Evolutionary conservation across 1,140 invertebrate genomes (phyloP).

Genomic region (Drosophila watanabei): DNA sequence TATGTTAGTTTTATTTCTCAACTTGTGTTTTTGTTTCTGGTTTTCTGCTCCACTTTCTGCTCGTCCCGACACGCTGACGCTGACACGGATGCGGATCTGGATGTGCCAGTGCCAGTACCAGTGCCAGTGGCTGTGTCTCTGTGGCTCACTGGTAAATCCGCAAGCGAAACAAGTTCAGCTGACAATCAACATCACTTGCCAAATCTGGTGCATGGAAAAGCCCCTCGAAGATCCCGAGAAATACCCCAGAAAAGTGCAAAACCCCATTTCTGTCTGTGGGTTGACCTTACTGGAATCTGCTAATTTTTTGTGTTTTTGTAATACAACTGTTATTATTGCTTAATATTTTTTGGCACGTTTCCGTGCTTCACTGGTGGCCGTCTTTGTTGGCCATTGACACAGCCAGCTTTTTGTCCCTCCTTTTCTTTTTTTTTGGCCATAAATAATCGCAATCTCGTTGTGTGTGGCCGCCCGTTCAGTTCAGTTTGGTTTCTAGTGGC

Average conservation of each 20-base stretch:
- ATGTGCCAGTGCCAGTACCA: conserved; percentile 16
- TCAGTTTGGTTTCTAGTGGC: conserved; percentile 59
- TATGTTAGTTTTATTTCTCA: conserved; percentile 23
- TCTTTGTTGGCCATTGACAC: conserved; percentile 75
- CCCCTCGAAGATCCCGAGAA: conserved; percentile 16
- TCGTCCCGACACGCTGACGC: conserved; percentile 47
- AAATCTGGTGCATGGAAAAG: conserved; percentile 52
- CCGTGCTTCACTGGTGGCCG: conserved; percentile 52
- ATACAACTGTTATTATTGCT: conserved; percentile 49
- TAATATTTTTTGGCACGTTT: conserved; percentile 52
- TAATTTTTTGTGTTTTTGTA: conserved; percentile 27
- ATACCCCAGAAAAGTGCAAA: conserved; percentile 27
- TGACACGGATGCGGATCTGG: conserved; percentile 72
- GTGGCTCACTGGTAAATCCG: conserved; percentile 67
- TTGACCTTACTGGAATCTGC: conserved; percentile 53
- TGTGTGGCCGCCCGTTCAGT: conserved; percentile 39
- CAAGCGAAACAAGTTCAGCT: conserved; percentile 74
- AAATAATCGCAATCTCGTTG: conserved; percentile 66
- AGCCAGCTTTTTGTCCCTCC: conserved; percentile 66
- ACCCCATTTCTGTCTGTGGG: conserved; percentile 9
- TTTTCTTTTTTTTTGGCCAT: conserved; percentile 45
- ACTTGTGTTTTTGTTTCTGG: conserved; percentile 49
- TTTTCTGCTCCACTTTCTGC: conserved; percentile 77
- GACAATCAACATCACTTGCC: conserved; percentile 70
- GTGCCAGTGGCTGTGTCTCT: conserved; percentile 8